Evolutionary conservation across 2,888 invertebrate species (phyloP), one percentile per base, ranked within the genome.

Genomic region (Pammene aurita): DNA sequence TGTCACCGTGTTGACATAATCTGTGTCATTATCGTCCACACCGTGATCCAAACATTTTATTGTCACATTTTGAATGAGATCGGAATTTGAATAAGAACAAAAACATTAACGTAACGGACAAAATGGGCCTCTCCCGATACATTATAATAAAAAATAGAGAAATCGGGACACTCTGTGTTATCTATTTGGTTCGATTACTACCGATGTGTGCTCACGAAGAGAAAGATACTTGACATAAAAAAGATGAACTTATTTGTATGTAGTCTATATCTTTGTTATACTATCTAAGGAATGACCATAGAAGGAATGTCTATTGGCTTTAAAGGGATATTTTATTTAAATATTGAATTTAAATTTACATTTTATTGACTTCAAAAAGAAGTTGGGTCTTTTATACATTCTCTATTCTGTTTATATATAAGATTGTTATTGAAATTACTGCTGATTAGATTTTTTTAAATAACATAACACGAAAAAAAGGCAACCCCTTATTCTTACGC

Each of bases 141-240:
- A 69, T 64, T 69, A 65, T 55, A 64, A 68, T 68, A 64, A 69
- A 69, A 54, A 68, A 63, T 66, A 67, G 38, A 68, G 64, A 46
- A 64, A 68, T 58, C 57, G 16, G 62, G 38, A 64, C 69, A 65
- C 69, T 69, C 65, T 10, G 48, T 11, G 18, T 64, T 69, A 69
- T 69, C 69, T 69, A 69, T 69, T 7, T 69, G 41, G 69, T 48
- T 34, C 64, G 65, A 56, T 63, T 63, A 52, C 67, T 50, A 66
- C 58, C 35, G 44, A 60, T 52, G 16, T 42, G 5, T 14, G 66
- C 16, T 54, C 42, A 55, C 34, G 34, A 26, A 62, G 9, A 50
- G 41, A 41, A n/a, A 38, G 11, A 11, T 26, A 0, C 11, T 42
- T 42, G 13, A 42, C 42, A 5, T 11, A 42, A 42, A 10, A 42